Conservation (phyloP, 2,888 invertebrate species). For the Rhingia campestris region DNA sequence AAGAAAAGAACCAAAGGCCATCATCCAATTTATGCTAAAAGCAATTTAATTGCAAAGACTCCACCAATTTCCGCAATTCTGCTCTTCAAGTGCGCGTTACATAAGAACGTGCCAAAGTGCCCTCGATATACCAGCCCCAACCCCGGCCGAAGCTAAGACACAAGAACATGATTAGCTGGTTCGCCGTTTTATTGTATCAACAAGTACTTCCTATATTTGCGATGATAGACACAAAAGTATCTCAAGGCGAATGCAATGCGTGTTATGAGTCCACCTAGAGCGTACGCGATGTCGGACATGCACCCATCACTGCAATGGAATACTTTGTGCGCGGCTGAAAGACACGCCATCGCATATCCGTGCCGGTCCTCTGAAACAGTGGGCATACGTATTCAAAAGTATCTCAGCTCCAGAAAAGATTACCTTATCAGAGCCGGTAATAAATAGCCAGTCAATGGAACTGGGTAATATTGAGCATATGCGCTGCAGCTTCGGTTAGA, state of each 20-base stretch:
- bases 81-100: neutral
- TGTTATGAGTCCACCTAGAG: slow-evolving; percentile 66
- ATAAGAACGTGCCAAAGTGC: slow-evolving; percentile 8
- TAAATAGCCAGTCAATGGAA: slow-evolving; percentile 69
- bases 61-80: neutral
- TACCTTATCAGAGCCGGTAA: slow-evolving; percentile 65
- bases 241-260: slow-evolving; percentile 57
- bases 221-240: slow-evolving; percentile 50
- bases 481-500: slow-evolving; percentile 11
- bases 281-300: slow-evolving; percentile 61
- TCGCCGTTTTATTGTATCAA: neutral
- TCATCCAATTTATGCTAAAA: slow-evolving; percentile 40
- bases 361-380: slow-evolving; percentile 10
- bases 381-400: slow-evolving; percentile 39
- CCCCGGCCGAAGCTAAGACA: neutral
- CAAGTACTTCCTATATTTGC: slow-evolving; percentile 42
- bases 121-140: neutral
- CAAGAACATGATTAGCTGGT: slow-evolving; percentile 6
- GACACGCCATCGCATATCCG: slow-evolving; percentile 26
- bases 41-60: slow-evolving; percentile 6
- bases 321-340: slow-evolving; percentile 41
- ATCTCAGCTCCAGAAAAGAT: slow-evolving; percentile 47
- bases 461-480: slow-evolving; percentile 51
- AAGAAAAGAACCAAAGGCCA: neutral
- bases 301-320: slow-evolving; percentile 56